Base-by-base conservation (phyloP, 2,888 invertebrate genomes). In the Phania funesta region DNA sequence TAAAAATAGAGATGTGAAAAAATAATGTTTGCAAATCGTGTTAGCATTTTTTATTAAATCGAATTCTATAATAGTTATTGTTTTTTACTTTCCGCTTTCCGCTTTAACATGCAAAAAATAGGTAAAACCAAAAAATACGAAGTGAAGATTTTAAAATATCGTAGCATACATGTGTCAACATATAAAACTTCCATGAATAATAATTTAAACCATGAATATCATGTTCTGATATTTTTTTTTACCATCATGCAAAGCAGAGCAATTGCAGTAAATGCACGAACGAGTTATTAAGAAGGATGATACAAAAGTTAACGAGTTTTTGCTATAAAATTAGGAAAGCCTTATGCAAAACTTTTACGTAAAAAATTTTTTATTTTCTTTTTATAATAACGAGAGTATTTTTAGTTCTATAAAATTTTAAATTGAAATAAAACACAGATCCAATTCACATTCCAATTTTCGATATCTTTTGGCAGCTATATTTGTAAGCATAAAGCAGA, bases 161-260 rank as follows among this genome's bases (percentile, higher is more conserved):
- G 3, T 56, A 54, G 22, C 48, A 26, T 71, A 60, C 50, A 50
- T 60, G 52, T 73, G 52, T 62, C 73, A 73, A 52, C 52, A 62
- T 41, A 73, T 73, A 62, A 73, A 73, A 52, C 73, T 52, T 62
- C 41, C 50, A 62, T 73, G 73, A 62, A 73, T 73, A 62, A 41
- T 20, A 62, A 73, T 73, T 52, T 62, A 32, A 44, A 62, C 41
- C 60, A 56, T 56, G 68, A 29, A 56, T 68, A 73, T 62, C 3
- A 41, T 41, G 41, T 62, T 50, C 9, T 35, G 24, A 20, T 26
- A 26, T 20, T 71, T 41, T n/a, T n/a, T 50, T 20, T 3, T 20
- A 41, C 8, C 29, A 29, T 16, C 38, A 67, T 18, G 18, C 16
- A 65, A 35, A 65, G 29, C 8, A 3, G 6, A 41, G 29, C 8